Conservation (phyloP, 2,888 invertebrate genomes). For the Physocephala rufipes region DNA sequence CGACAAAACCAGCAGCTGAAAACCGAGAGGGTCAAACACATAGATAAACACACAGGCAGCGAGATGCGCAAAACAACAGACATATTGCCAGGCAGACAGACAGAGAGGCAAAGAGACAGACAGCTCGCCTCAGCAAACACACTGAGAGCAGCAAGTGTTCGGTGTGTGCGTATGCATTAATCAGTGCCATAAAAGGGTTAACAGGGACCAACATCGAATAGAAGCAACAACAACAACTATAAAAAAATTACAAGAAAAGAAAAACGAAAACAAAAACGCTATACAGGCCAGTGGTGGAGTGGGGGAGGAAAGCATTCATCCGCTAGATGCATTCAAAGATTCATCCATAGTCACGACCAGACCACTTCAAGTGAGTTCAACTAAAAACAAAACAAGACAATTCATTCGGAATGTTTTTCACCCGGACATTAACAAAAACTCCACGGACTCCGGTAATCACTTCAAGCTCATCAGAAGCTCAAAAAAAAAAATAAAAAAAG, state of each 20-base stretch:
- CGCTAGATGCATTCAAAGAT: no score
- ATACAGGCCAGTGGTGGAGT: no score
- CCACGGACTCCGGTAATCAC: no score
- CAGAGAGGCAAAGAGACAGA: not conserved
- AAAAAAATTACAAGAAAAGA: not conserved
- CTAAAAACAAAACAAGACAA: no score
- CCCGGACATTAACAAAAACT: no score
- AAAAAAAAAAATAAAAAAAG: no score
- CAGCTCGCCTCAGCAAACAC: no score
- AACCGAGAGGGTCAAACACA: not conserved
- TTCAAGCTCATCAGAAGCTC: no score
- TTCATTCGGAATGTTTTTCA: no score
- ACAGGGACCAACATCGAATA: not conserved
- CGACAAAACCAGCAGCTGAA: not conserved
- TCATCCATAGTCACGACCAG: slow-evolving; percentile 18
- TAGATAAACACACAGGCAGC: not conserved
- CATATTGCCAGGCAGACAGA: not conserved
- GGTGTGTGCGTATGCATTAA: slow-evolving; percentile 42
- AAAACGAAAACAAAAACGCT: slow-evolving; percentile 27
- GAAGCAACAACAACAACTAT: not conserved
- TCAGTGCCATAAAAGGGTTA: slow-evolving; percentile 18
- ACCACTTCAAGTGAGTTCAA: not conserved
- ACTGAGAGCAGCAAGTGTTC: slow-evolving; percentile 23
- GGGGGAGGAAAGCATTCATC: no score
- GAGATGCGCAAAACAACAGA: no score